Evolutionary conservation across 2,113 vertebrate species (phyloP).

Genomic region (Natator depressus): DNA sequence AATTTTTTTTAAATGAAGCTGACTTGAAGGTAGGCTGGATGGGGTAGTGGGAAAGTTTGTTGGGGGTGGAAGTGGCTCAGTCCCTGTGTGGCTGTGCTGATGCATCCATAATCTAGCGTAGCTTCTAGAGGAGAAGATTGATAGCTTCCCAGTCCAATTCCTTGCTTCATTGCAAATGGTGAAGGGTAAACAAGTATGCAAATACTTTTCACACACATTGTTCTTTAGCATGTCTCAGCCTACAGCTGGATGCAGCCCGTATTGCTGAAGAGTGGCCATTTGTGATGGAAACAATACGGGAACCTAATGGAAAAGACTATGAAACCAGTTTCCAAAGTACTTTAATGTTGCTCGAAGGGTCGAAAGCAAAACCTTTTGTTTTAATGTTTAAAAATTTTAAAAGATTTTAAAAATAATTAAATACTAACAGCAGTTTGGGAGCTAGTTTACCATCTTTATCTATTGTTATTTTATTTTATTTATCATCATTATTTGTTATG

Average conservation of each 20-base stretch:
- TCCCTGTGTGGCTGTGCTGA: accelerated
- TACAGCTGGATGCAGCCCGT: background rate
- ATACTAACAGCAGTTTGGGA: background rate
- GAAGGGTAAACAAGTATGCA: background rate
- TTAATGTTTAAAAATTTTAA: background rate
- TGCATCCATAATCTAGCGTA: background rate
- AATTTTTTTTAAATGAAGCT: background rate
- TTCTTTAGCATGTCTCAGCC: background rate
- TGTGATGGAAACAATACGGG: background rate
- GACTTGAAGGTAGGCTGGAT: background rate
- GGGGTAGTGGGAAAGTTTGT: background rate
- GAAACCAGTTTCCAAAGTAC: background rate
- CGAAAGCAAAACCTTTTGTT: background rate
- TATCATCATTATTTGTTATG: background rate
- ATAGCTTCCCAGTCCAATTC: background rate
- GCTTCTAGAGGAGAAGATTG: background rate
- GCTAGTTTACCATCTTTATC: background rate
- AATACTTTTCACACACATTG: accelerated
- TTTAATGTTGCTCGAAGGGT: background rate
- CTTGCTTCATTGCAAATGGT: background rate
- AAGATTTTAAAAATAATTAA: background rate
- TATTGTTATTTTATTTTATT: background rate
- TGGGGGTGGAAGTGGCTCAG: background rate
- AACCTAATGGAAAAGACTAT: background rate
- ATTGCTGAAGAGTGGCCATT: background rate